Evolutionary conservation across 2,888 invertebrate genomes (phyloP).

Genomic region (Holacanthella duospinosa): DNA sequence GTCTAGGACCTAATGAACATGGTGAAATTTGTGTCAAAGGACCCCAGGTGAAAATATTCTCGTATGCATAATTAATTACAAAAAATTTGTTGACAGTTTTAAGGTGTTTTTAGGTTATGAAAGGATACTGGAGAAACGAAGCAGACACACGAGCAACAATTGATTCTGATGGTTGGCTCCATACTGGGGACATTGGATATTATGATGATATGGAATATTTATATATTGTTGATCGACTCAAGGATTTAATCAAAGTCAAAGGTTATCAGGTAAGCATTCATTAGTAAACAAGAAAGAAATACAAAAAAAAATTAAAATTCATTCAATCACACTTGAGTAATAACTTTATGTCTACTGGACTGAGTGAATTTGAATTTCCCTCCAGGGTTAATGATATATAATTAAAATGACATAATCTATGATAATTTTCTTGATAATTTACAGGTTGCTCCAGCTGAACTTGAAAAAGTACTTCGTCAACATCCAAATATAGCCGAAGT

Average conservation of each 20-base stretch:
- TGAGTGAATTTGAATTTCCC: no score
- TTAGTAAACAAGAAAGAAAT: not conserved
- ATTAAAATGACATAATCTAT: no score
- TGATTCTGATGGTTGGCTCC: slow-evolving; percentile 70
- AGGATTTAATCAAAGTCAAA: no score
- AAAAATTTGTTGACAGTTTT: not conserved
- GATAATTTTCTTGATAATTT: not conserved
- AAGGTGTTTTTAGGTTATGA: slow-evolving; percentile 46
- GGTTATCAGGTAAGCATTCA: slow-evolving; percentile 70
- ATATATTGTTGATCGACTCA: no score
- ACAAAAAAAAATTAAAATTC: not conserved
- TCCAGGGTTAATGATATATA: no score
- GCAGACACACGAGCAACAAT: slow-evolving; percentile 60
- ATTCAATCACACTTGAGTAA: no score
- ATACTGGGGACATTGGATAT: no score
- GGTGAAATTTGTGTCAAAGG: slow-evolving; percentile 67
- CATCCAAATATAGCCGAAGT: no score
- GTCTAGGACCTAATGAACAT: slow-evolving; percentile 51
- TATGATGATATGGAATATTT: no score
- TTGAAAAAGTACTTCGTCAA: no score
- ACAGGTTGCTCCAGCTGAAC: no score
- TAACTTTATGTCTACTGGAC: no score
- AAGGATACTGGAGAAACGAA: slow-evolving; percentile 66
- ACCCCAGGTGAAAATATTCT: slow-evolving; percentile 71
- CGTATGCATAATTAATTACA: not conserved